A percentile compares a stretch with the other conserved stretches of the same genome.
These are phyloP conservation scores for Tenthredo distinguenda DNA, from an alignment of 2,888 invertebrate genomes.

Conservation along the genomic window DNA sequence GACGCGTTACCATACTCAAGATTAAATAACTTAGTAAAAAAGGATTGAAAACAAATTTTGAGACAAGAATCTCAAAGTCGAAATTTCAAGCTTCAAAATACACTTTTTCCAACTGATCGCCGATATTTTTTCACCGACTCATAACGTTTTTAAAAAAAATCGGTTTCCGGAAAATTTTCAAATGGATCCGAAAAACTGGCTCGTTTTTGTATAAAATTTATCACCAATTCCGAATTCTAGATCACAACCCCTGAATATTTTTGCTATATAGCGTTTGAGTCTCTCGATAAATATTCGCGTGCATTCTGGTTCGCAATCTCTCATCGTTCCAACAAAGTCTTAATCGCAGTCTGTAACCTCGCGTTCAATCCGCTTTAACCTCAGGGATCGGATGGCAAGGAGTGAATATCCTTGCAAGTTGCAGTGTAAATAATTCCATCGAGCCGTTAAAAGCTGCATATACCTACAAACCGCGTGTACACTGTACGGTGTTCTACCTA, in stretches of 20 bases:
- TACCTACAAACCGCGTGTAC: not conserved
- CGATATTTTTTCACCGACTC: not conserved
- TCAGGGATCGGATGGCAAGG: not conserved
- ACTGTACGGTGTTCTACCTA: not conserved
- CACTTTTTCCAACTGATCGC: not conserved
- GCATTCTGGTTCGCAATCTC: not conserved
- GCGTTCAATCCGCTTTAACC: not conserved
- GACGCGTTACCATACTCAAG: too few relatives aligned
- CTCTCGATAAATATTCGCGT: not conserved
- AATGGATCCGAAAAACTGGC: not conserved
- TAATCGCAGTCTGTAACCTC: not conserved
- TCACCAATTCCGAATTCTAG: not conserved
- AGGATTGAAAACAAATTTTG: not conserved
- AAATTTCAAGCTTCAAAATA: not conserved
- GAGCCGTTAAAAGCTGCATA: constrained; percentile 33
- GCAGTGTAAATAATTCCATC: constrained; percentile 9
- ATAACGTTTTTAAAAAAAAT: not conserved
- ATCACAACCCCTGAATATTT: not conserved
- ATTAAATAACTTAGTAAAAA: not conserved
- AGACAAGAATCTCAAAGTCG: not conserved
- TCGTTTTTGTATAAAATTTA: not conserved
- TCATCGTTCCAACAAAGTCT: not conserved
- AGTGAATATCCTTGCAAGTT: not conserved
- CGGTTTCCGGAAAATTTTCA: too few relatives aligned
- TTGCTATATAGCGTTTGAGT: not conserved